Evolutionary conservation across 2,113 vertebrate genomes (phyloP), one percentile per base, ranked within the genome.

Genomic region (Bos javanicus): DNA sequence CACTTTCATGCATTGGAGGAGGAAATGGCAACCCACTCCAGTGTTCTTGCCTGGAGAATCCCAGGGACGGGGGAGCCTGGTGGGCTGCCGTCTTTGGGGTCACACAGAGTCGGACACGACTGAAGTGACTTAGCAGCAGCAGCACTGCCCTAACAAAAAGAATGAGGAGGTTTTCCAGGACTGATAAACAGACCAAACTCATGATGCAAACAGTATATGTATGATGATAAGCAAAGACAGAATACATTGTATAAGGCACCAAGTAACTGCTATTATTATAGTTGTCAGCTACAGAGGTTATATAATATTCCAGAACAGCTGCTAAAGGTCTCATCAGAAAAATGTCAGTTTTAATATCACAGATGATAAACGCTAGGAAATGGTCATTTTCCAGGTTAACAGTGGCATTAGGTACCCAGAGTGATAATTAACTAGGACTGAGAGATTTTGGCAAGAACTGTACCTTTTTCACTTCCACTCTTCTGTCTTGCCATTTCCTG

Each of bases 401-500:
- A 62, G 81, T 33, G 26, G 33, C 54, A 48, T 78, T n/a, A 87
- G 56, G 10, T 59, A 30, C 43, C 46, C 26, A 91, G 64, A 43
- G 16, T 62, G 46, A 76, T 7, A 60, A 80, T 12, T 11, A 67
- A 60, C 8, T 26, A 57, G 43, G 92, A 74, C 3, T 2, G 30
- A 56, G 26, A 80, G 5, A 28, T 33, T 95, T 56, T n/a, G 48
- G 54, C 87, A 43, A 94, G 15, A 96, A 86, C 17, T 3, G 89
- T 98, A 99, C 99, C 98, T 98, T 96, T 98, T 67, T 87, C 97
- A 59, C 57, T 89, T 30, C 94, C 92, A 59, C 39, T 67, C 54
- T 93, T 96, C 89, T 95, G 95, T 90, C 87, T 83, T 14, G 97
- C 96, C 98, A 99, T 99, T 95, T 99, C 98, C n/a, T 98, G 98